phyloP scores from a whole-genome alignment of 2,113 vertebrate species.

The Setophaga petechia region DNA sequence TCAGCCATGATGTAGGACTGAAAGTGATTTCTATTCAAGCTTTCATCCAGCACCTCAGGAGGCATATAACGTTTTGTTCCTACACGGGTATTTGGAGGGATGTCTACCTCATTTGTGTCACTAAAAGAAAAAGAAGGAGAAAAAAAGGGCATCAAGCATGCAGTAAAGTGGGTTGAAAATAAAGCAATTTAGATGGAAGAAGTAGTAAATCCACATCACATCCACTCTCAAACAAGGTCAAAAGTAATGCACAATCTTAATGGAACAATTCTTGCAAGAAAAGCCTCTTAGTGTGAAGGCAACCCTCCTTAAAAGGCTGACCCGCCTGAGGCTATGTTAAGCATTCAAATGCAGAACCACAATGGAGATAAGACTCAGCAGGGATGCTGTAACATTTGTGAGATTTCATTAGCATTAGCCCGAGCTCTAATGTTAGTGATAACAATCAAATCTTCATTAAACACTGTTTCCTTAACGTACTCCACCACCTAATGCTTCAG shows the following conservation, averaged over 20 bases:
- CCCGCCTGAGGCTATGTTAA: constrained; percentile 15
- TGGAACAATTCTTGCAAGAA: neutral
- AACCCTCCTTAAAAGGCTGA: constrained; percentile 19
- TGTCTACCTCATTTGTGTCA: constrained; percentile 96
- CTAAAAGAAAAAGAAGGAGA: constrained; percentile 61
- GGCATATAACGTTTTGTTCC: constrained; percentile 98
- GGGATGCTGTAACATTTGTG: constrained; percentile 28
- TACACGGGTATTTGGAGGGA: constrained; percentile 93
- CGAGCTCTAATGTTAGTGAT: constrained; percentile 28
- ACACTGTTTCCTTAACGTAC: constrained; percentile 14
- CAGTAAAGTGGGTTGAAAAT: neutral
- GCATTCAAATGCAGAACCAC: constrained; percentile 45
- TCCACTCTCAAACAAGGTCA: neutral
- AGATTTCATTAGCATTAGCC: constrained; percentile 47
- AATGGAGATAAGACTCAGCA: constrained; percentile 24
- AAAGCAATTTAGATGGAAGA: neutral
- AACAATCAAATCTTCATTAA: constrained; percentile 51
- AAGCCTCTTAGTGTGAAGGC: neutral
- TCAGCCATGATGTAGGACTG: constrained; percentile 99
- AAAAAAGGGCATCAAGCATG: neutral
- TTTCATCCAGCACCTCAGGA: constrained; percentile 95
- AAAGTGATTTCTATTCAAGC: constrained; percentile 91
- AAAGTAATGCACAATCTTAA: constrained; percentile 11
- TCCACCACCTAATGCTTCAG: neutral
- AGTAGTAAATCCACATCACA: neutral